Base-by-base conservation (phyloP, 92 coral and sea anemone species). In the Phenganax marumi region DNA sequence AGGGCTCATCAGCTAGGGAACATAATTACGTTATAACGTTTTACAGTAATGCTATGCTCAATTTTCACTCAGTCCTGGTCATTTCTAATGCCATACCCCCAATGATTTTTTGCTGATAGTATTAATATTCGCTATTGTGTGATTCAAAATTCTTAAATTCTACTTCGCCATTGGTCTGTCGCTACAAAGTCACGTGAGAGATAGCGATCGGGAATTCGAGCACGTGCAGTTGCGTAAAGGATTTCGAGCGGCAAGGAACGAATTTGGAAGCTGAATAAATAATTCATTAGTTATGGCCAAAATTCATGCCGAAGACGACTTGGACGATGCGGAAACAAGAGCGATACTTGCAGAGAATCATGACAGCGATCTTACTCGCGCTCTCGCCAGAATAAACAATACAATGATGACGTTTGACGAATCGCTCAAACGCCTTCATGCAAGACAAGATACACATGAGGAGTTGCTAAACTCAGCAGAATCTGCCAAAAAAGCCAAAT, bases 381-480 rank as follows among this genome's bases (percentile, higher is more conserved):
- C 60, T 54, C 17, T 71, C 47, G 50, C 50, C 47, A 39, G n/a
- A 43, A 71, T 71, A 50, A 33, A 50, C 50, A 71, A 39, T 17
- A 71, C 33, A 33, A 71, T 71, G 50, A 39, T 23, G n/a, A 50
- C 21, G 39, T 19, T 71, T 43, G 50, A 51, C 76, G 76, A 71
- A 71, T 71, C 50, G 76, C 76, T 39, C 76, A 71, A 71, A 71
- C 39, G 50, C 21, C n/a, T 21, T 21, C 50, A 71, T 51, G 43
- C 33, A 17, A 50, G 76, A 43, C 19, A 71, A 43, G 50, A 71
- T 21, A 71, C 60, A 54, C 17, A 54, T 54, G 10, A 54, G 11
- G n/a, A n/a, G n/a, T n/a, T n/a, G n/a, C 60, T 54, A 10, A 54
- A 10, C 60, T 54, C 17, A 51, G 76, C 76, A 71, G 76, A 71